These are phyloP conservation scores for Synanthedon formicaeformis DNA, from an alignment of 2,888 invertebrate genomes.

Conservation along the genomic window DNA sequence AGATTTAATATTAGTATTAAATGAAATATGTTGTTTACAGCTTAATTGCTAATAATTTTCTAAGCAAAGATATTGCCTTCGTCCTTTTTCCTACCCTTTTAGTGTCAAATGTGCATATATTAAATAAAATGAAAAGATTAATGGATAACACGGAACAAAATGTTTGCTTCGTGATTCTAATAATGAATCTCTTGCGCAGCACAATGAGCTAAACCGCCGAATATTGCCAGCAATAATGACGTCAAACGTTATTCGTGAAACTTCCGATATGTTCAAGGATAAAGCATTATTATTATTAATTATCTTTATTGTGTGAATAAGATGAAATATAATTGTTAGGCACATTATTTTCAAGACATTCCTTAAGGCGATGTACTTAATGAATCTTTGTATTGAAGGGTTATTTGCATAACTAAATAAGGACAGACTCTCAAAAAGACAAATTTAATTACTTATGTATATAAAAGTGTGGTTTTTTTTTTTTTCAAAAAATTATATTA, in stretches of 20 bases:
- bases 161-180: conserved; percentile 43
- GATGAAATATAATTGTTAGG: not conserved
- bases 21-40: too few relatives aligned
- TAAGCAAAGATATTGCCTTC: too few relatives aligned
- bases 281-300: conserved; percentile 20
- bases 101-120: too few relatives aligned
- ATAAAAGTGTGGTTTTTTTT: too few relatives aligned
- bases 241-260: conserved; percentile 37
- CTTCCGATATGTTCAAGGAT: conserved; percentile 64
- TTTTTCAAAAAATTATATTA: too few relatives aligned
- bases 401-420: too few relatives aligned
- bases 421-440: too few relatives aligned
- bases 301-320: conserved; percentile 10
- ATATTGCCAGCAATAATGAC: conserved; percentile 32
- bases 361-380: too few relatives aligned
- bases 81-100: too few relatives aligned
- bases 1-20: too few relatives aligned
- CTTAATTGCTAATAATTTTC: too few relatives aligned
- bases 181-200: conserved; percentile 38
- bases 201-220: conserved; percentile 41
- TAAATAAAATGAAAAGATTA: conserved; percentile 32
- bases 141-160: conserved; percentile 52
- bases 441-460: too few relatives aligned
- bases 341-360: not conserved
- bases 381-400: not conserved